Evolutionary conservation across 2,797 vertebrate genomes (phyloP).

Genomic region (Parauchenoglanis punctatus): DNA sequence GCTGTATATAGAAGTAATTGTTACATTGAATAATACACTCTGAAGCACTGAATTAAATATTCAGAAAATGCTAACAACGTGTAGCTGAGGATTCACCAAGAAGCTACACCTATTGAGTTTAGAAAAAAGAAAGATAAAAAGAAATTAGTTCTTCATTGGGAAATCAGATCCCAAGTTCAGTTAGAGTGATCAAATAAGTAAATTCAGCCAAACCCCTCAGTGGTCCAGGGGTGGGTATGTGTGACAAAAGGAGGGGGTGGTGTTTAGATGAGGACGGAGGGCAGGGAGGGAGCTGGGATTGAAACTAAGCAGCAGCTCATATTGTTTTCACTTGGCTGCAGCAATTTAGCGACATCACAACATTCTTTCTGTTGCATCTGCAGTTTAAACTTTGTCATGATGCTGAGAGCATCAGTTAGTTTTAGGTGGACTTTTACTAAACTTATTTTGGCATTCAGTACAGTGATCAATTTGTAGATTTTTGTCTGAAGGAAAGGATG

Average conservation of each 20-base stretch:
- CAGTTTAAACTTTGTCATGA: conserved; percentile 14
- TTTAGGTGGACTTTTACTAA: background rate
- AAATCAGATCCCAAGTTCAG: conserved; percentile 38
- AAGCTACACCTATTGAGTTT: background rate
- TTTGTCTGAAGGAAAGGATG: conserved; percentile 71
- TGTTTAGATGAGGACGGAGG: conserved; percentile 59
- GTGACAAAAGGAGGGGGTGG: conserved; percentile 55
- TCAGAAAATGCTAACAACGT: background rate
- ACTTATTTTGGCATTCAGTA: conserved; percentile 11
- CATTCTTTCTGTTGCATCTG: conserved; percentile 21
- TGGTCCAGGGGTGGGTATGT: conserved; percentile 26
- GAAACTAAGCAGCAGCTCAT: conserved; percentile 67
- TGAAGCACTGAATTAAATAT: background rate
- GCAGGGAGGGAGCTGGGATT: conserved; percentile 71
- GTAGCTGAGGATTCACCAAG: background rate
- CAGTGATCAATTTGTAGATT: conserved; percentile 37
- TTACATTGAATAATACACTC: background rate
- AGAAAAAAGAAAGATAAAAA: background rate
- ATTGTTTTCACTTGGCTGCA: conserved; percentile 65
- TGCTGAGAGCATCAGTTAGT: conserved; percentile 12
- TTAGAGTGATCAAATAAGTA: conserved; percentile 34
- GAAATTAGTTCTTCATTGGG: conserved; percentile 4
- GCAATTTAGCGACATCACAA: conserved; percentile 54
- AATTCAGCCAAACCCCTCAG: conserved; percentile 31
- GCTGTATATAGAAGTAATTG: background rate